A percentile compares a stretch with the other conserved stretches of the same genome.
phyloP scores from a whole-genome alignment of 2,797 vertebrate species.

The Chaenodraco wilsoni region DNA sequence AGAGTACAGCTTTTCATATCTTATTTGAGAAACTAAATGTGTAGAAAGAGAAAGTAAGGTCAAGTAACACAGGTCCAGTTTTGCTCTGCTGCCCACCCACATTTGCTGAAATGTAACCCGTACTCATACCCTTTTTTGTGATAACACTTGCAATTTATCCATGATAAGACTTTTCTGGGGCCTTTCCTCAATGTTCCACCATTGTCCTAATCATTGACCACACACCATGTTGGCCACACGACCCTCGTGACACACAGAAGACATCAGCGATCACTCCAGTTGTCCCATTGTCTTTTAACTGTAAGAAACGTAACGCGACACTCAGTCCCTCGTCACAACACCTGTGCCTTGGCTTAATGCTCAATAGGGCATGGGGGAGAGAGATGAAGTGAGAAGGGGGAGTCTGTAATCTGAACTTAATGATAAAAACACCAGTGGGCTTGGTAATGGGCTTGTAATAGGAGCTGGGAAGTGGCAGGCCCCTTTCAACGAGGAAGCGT shows the following conservation, averaged over 20 bases:
- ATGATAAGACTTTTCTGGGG: background rate
- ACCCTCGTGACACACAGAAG: conserved; percentile 22
- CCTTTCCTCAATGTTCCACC: background rate
- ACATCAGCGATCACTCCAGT: conserved; percentile 28
- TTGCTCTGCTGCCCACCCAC: no score
- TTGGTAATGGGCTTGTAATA: conserved; percentile 77
- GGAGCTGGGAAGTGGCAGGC: conserved; percentile 74
- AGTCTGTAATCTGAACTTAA: conserved; percentile 80
- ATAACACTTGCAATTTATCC: background rate
- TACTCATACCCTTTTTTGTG: background rate
- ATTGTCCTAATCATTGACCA: conserved; percentile 27
- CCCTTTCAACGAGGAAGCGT: conserved; percentile 53
- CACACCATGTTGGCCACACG: conserved; percentile 33
- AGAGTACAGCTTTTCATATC: background rate
- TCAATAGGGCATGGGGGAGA: conserved; percentile 70
- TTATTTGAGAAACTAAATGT: no score
- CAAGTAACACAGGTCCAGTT: no score
- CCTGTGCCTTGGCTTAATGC: conserved; percentile 80
- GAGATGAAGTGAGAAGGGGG: conserved; percentile 58
- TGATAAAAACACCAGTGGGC: conserved; percentile 72
- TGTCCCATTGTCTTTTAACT: conserved; percentile 59
- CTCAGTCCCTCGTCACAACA: conserved; percentile 68
- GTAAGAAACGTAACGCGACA: conserved; percentile 70
- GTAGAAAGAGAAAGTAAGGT: background rate
- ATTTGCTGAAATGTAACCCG: no score